These are phyloP conservation scores for Garra rufa DNA, from an alignment of 2,113 vertebrate genomes.

Conservation along the genomic window DNA sequence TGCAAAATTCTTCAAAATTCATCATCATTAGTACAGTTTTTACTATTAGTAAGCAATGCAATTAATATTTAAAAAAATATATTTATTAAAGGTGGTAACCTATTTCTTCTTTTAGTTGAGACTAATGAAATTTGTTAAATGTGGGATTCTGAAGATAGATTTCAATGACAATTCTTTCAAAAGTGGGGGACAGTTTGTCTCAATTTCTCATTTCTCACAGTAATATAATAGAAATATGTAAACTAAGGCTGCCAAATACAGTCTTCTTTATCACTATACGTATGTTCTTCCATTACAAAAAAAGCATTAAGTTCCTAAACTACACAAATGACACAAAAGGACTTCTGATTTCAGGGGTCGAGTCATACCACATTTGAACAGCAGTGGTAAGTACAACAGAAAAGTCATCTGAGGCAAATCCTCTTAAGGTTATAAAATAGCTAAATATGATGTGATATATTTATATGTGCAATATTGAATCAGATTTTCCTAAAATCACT, in stretches of 20 bases:
- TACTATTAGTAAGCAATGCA: not conserved
- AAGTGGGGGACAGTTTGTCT: not conserved
- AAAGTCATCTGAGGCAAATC: not conserved
- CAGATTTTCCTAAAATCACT: not conserved
- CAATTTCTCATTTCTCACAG: not conserved
- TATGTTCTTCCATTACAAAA: not conserved
- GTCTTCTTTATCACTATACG: not conserved
- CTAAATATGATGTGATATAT: not conserved
- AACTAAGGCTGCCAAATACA: not conserved
- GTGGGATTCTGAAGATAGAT: not conserved
- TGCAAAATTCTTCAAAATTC: not conserved
- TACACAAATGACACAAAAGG: not conserved
- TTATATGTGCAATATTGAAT: not conserved
- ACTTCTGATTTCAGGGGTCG: not conserved
- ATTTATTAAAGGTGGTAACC: not conserved
- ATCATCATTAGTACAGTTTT: not conserved
- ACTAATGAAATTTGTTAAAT: not conserved
- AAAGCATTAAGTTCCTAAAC: not conserved
- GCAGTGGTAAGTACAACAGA: not conserved
- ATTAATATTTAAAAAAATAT: not conserved
- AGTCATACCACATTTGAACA: not conserved
- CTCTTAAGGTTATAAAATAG: not conserved
- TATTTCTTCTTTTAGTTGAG: not conserved
- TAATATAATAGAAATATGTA: not conserved
- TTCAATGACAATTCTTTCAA: not conserved